Base-by-base conservation (phyloP, 2,797 vertebrate species). In the Acanthopagrus latus region DNA sequence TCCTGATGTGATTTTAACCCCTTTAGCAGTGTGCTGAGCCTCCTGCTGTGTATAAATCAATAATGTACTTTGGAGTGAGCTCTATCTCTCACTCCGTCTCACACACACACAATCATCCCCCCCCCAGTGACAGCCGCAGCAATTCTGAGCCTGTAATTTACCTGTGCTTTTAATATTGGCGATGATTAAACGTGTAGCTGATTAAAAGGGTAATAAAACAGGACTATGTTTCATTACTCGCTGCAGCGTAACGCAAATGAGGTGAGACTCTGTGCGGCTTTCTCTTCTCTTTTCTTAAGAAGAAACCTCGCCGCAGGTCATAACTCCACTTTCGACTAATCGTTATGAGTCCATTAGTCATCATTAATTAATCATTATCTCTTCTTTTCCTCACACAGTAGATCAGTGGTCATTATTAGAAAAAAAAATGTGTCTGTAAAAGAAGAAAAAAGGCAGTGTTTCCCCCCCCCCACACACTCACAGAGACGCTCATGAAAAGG, bases 191-290 rank as follows among this genome's bases (percentile, higher is more conserved):
- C 46, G 43, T 64, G 48, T 14, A 21, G 64, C 62, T 77, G 58
- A 87, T 89, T 88, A 79, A 86, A 82, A 60, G 48, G 74, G 67
- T 63, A 81, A 88, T 81, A 55, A 82, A 62, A 73, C 83, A 68
- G 17, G 27, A 69, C 18, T 5, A 9, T 2, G 7, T 55, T 72
- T 71, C 38, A 51, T 65, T 56, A 72, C 83, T 74, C 16, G 44
- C 11, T 51, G 21, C 47, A 44, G n/a, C 9, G 51, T 64, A 44
- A 65, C 46, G 27, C 43, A 60, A 63, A 55, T 58, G 16, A 63
- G 54, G 5, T 48, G 14, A 17, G 50, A 18, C 27, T 16, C 38
- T n/a, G 25, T 54, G 60, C 48, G 29, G 17, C 64, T 75, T 54
- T 55, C 51, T 29, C 11, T 1, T 66, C 18, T 66, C 33, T 74